These are phyloP conservation scores for Danio kyathit DNA, from an alignment of 2,797 vertebrate genomes.

Conservation along the genomic window DNA sequence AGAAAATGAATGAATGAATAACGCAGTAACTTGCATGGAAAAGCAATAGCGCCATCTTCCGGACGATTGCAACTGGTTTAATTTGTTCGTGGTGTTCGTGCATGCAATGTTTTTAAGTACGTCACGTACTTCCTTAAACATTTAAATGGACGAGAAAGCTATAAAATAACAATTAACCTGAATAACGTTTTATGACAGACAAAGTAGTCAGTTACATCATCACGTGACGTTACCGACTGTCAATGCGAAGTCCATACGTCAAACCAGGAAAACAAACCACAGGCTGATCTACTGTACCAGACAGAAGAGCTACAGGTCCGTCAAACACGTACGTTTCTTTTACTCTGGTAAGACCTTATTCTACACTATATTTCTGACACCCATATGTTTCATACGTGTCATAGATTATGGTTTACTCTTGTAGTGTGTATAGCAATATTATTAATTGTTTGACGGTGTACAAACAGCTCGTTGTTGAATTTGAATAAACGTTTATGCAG, in stretches of 20 bases:
- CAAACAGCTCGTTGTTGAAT: neutral
- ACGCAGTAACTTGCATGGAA: neutral
- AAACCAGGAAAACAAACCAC: conserved; percentile 4
- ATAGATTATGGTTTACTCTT: neutral
- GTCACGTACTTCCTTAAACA: neutral
- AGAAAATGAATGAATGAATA: too few relatives aligned
- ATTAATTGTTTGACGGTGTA: neutral
- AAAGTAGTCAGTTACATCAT: neutral
- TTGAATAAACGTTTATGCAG: neutral
- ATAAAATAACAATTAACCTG: neutral
- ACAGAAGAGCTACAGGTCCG: neutral
- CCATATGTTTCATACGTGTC: too few relatives aligned
- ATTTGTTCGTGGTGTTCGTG: neutral
- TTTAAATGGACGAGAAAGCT: neutral
- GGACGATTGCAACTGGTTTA: neutral
- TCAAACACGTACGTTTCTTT: neutral
- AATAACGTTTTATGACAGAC: neutral
- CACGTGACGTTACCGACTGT: too few relatives aligned
- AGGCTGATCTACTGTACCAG: neutral
- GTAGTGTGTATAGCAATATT: too few relatives aligned
- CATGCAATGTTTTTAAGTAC: neutral
- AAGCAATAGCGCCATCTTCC: conserved; percentile 7
- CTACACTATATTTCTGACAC: neutral
- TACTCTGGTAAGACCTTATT: conserved; percentile 11
- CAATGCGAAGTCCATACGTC: neutral